phyloP scores from a whole-genome alignment of 2,797 vertebrate species.

The Streptopelia turtur region DNA sequence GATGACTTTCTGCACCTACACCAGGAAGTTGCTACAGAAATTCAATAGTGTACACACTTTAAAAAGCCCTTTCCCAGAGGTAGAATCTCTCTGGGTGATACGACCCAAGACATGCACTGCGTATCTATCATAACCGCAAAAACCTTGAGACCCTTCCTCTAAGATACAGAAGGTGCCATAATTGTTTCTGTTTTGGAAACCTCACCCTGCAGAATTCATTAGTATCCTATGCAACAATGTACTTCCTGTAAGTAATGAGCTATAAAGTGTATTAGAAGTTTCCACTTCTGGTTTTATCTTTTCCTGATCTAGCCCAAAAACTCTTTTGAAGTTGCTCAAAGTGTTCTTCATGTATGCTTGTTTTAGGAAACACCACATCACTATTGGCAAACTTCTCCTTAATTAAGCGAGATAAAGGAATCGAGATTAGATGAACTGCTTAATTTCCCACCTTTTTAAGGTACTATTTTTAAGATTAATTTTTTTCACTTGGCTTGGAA shows the following conservation, averaged over 20 bases:
- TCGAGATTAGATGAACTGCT: background rate
- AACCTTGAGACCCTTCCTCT: background rate
- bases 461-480: background rate
- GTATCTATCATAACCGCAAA: background rate
- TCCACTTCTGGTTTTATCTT: slow-evolving; percentile 68
- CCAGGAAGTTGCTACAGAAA: slow-evolving; percentile 22
- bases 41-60: background rate
- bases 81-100: background rate
- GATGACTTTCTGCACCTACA: background rate
- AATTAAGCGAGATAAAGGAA: slow-evolving; percentile 54
- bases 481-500: background rate
- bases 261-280: slow-evolving; percentile 51
- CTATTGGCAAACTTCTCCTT: slow-evolving; percentile 41
- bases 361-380: slow-evolving; percentile 46
- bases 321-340: slow-evolving; percentile 59
- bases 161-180: background rate
- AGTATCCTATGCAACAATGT: slow-evolving; percentile 31
- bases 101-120: background rate
- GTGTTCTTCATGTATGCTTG: slow-evolving; percentile 43
- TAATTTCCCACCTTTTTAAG: slow-evolving; percentile 32
- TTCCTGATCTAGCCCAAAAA: slow-evolving; percentile 64
- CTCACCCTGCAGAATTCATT: slow-evolving; percentile 42
- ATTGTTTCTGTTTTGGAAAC: background rate
- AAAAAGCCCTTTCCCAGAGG: background rate
- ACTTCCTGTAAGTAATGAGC: slow-evolving; percentile 54